Base-by-base conservation (phyloP, 1,140 invertebrate genomes). In the Chrysoperla carnea region DNA sequence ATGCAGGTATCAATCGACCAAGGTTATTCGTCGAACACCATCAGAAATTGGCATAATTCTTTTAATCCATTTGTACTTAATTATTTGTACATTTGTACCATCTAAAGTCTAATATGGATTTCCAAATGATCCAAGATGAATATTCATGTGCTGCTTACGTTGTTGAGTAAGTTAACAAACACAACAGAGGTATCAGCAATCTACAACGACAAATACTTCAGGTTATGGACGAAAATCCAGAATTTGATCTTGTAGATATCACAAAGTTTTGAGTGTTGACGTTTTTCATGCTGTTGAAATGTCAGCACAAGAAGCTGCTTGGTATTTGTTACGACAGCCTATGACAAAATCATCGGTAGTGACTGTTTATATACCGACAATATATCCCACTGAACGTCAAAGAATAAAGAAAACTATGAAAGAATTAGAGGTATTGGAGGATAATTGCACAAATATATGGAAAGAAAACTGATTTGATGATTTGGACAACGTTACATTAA, bases 71-170 rank as follows among this genome's bases (percentile, higher is more conserved):
- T 23, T 23, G 17, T 23, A 23, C 17, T 23, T 23, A n/a, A n/a
- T n/a, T n/a, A n/a, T n/a, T n/a, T n/a, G n/a, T n/a, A n/a, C n/a
- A n/a, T n/a, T n/a, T n/a, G n/a, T 5, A 23, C 17, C 17, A 23
- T 23, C 17, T 23, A 23, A 23, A 23, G 17, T 23, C 17, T 23
- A 23, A 23, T 23, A 23, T 23, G 17, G 60, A 64, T 23, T 52
- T 62, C 40, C 61, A 63, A 45, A 58, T 63, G 28, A 59, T 63
- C 47, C 50, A 54, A 37, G 60, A 63, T 54, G 55, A 59, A 36
- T 58, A 62, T 44, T 39, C 39, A 5, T 57, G 54, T 43, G 51
- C 50, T 36, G 42, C 40, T 6, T 60, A 58, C 39, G 47, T 54
- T 27, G 50, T 57, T 6, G 48, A 57, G 39, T 66, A 62, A 45